A percentile compares a stretch with the other conserved stretches of the same genome.
phyloP scores from a whole-genome alignment of 2,888 invertebrate genomes.

The Mesorhabditis belari region DNA sequence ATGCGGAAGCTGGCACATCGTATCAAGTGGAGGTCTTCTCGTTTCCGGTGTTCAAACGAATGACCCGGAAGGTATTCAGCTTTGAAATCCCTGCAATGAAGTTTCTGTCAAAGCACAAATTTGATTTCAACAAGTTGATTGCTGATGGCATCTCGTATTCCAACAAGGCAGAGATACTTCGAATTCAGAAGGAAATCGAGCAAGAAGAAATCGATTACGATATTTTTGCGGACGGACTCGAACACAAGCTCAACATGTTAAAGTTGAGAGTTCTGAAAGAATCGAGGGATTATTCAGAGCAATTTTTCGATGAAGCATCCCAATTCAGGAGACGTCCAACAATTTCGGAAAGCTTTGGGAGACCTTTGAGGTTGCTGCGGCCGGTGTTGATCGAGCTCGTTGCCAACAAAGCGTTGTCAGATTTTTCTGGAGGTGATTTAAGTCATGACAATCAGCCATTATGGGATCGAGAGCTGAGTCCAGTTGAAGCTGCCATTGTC shows the following conservation, averaged over 20 bases:
- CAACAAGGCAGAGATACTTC: constrained; percentile 1
- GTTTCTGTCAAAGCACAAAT: constrained; percentile 18
- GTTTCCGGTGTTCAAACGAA: constrained; percentile 15
- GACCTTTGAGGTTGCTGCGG: not conserved
- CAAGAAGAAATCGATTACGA: constrained; percentile 8
- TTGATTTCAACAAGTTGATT: constrained; percentile 27
- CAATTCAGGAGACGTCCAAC: not conserved
- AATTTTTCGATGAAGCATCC: not conserved
- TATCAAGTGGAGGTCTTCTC: constrained; percentile 13
- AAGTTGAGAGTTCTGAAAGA: constrained; percentile 6
- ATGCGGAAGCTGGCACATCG: constrained; percentile 2
- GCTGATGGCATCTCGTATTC: constrained; percentile 8
- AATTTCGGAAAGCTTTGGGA: not conserved
- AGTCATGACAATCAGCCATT: constrained; percentile 7
- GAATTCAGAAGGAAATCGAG: constrained; percentile 7
- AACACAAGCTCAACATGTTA: constrained; percentile 6
- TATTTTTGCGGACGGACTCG: constrained; percentile 7
- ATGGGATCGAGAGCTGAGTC: constrained; percentile 12
- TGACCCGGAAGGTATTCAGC: constrained; percentile 9
- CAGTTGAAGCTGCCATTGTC: constrained; percentile 11
- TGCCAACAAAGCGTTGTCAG: too few relatives aligned
- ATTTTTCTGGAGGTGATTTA: too few relatives aligned
- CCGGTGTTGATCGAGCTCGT: constrained; percentile 7
- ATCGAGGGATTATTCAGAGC: not conserved
- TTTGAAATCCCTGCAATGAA: constrained; percentile 13